Conservation (phyloP, 2,888 invertebrate genomes). For the Antitype chi region DNA sequence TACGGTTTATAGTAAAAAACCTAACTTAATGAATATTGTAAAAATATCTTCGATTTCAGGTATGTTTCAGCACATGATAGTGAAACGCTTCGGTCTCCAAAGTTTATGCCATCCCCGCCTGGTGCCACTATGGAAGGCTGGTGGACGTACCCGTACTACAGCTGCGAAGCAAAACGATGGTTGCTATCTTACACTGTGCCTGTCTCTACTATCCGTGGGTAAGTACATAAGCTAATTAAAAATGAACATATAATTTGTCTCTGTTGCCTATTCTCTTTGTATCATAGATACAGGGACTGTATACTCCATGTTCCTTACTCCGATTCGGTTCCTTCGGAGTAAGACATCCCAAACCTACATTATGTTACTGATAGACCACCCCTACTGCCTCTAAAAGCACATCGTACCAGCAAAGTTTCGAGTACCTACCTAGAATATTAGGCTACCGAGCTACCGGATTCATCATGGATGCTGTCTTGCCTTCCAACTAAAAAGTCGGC, state of each 20-base stretch:
- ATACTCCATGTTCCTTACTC: neutral
- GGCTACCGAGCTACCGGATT: neutral
- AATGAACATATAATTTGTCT: neutral
- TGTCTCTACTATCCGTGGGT: constrained; percentile 84
- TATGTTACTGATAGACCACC: neutral
- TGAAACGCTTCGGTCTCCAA: constrained; percentile 92
- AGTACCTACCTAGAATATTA: neutral
- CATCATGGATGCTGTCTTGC: neutral
- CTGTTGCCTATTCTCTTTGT: neutral
- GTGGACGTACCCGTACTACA: constrained; percentile 98
- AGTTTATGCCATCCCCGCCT: constrained; percentile 92
- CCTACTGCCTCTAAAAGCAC: neutral
- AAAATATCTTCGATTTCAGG: constrained; percentile 77
- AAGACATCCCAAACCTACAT: neutral
- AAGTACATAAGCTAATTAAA: constrained; percentile 53
- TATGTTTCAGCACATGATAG: constrained; percentile 92
- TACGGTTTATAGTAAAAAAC: neutral
- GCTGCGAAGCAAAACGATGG: constrained; percentile 95
- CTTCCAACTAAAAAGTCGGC: neutral
- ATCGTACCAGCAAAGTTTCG: neutral
- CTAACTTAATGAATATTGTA: neutral
- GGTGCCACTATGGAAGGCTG: constrained; percentile 93
- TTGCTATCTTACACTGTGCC: constrained; percentile 95
- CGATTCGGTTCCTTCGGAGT: neutral
- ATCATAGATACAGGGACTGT: neutral